Base-by-base conservation (phyloP, 2,888 invertebrate species). In the Aquatica leii region DNA sequence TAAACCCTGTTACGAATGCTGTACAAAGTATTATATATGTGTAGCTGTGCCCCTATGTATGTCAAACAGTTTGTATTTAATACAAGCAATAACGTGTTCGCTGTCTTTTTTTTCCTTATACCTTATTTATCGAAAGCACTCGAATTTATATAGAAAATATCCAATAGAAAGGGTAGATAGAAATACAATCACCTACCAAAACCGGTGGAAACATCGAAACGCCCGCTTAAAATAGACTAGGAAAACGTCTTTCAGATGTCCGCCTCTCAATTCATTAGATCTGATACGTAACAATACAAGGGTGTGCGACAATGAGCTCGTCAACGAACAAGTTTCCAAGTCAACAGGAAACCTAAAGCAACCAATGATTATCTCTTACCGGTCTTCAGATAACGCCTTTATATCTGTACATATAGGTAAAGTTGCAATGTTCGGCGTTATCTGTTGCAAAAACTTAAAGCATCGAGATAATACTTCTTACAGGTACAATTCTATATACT, bases 321-420 rank as follows among this genome's bases (percentile, higher is more conserved):
- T 78, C 77, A 78, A 74, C 76, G 76, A 74, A 77, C 74, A 79
- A 80, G 79, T 80, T 80, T 79, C 76, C 77, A 79, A 78, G 77
- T 79, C 76, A 77, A 73, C 79, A 77, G 80, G 80, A 80, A 80
- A 77, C 78, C 74, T 74, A 73, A 74, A 74, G 73, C 78, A 77
- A 73, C 74, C 77, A 76, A 74, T 80, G 80, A 80, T 81, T 78
- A 81, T 81, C 80, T 79, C 59, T 76, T 74, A 76, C 77, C 78
- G 77, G 77, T 78, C 75, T 77, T 76, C 70, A 65, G 69, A 71
- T 69, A 69, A 68, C 58, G 57, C 59, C 50, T 59, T 48, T 63
- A 48, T 62, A 62, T 56, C 55, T 56, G 49, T 48, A 51, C 34
- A 48, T 21, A 41, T 60, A 58, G 41, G 54, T 56, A 64, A 59